A percentile compares a stretch with the other conserved stretches of the same genome.
Conservation (phyloP, 2,888 invertebrate species). For the Graphium colonna region DNA sequence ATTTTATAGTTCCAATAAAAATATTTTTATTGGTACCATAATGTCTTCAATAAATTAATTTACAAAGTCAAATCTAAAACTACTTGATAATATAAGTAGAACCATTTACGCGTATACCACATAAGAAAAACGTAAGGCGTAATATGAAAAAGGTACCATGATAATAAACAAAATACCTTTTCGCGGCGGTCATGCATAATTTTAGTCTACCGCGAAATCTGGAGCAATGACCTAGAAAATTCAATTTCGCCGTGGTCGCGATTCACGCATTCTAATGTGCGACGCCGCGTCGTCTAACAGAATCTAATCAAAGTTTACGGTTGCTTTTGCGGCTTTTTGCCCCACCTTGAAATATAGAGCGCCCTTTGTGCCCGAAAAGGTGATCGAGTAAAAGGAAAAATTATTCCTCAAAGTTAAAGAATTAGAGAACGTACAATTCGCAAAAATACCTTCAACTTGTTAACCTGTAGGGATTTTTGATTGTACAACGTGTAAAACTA, state of each 20-base stretch:
- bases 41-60: too few relatives aligned
- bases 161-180: constrained; percentile 33
- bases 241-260: constrained; percentile 66
- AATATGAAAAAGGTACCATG: too few relatives aligned
- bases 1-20: too few relatives aligned
- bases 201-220: constrained; percentile 50
- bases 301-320: constrained; percentile 79
- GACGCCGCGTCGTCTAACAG: constrained; percentile 52
- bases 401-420: constrained; percentile 31
- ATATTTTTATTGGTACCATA: too few relatives aligned
- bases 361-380: constrained; percentile 20
- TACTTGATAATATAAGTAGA: too few relatives aligned
- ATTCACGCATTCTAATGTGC: constrained; percentile 75
- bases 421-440: constrained; percentile 28
- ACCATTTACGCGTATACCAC: too few relatives aligned
- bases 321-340: constrained; percentile 65
- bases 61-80: too few relatives aligned
- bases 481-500: too few relatives aligned
- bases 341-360: constrained; percentile 45
- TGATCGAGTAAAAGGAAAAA: constrained; percentile 19
- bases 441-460: background rate
- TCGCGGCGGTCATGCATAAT: constrained; percentile 44
- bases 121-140: too few relatives aligned
- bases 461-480: constrained; percentile 12
- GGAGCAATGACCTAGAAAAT: constrained; percentile 73